Evolutionary conservation across 2,888 invertebrate genomes (phyloP), one percentile per base, ranked within the genome.

Genomic region (Caenorhabditis panamensis): DNA sequence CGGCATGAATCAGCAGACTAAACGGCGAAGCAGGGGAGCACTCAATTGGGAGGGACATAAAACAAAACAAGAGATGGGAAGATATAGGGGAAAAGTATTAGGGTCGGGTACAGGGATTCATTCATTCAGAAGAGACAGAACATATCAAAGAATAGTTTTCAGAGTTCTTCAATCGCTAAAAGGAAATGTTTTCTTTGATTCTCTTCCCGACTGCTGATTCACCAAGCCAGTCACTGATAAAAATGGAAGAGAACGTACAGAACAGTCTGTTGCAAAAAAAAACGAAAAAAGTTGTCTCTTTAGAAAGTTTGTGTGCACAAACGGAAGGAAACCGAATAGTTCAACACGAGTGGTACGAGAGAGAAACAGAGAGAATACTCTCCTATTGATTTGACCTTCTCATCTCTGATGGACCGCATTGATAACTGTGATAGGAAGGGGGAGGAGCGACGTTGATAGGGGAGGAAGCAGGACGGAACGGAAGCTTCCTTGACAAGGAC

Each of bases 1-100:
- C 37, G 53, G 26, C 68, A 68, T 68, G 68, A 68, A 68, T 68
- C 68, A 68, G 28, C 18, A 28, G 47, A 41, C n/a, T n/a, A 56
- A 31, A n/a, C 16, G 31, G 28, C 16, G n/a, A 4, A 31, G 18
- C 31, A n/a, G 13, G 16, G 31, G 68, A 49, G 59, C 59, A 68
- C 51, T 68, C 51, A 68, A 68, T 68, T 58, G 59, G 59, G 56
- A 59, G 37, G 24, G 36, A 44, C 41, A 66, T 56, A 56, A 68
- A 59, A 59, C 36, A 59, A 59, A 59, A 68, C 59, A 68, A 31
- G 49, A 49, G 20, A 49, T 4, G n/a, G 44, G 26, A 41, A 61
- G 20, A 9, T 31, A 6, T 31, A 4, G 31, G 31, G 31, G 31
- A 31, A 31, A 31, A 31, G 5, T 31, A 31, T 31, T 9, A 31